phyloP scores from a whole-genome alignment of 2,797 vertebrate species.

The Spheniscus humboldti region DNA sequence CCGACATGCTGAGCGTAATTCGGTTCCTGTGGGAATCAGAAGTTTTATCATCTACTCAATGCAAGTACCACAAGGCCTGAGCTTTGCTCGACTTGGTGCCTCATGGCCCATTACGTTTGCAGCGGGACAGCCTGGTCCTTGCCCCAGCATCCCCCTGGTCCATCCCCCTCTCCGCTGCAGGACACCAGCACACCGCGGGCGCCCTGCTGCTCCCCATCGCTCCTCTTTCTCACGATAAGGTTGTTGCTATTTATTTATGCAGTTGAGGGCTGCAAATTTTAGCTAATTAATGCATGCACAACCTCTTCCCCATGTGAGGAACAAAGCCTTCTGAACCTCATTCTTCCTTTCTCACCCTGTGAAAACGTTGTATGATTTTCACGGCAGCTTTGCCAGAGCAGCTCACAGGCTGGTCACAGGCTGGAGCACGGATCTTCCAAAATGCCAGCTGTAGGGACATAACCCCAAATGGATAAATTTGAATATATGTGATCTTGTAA shows the following conservation, averaged over 20 bases:
- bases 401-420: background rate
- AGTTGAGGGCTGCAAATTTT: background rate
- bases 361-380: accelerated
- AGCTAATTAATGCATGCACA: background rate
- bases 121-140: background rate
- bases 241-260: background rate
- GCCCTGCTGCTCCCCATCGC: background rate
- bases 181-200: accelerated
- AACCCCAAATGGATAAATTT: background rate
- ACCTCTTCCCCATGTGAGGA: background rate
- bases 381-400: background rate
- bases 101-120: accelerated
- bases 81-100: accelerated
- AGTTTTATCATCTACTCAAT: background rate
- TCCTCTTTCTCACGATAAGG: background rate
- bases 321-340: background rate
- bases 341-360: background rate
- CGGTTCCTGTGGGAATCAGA: background rate
- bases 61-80: background rate
- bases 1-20: accelerated
- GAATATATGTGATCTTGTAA: background rate
- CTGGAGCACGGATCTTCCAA: background rate
- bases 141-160: background rate
- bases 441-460: background rate
- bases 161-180: background rate